phyloP scores from a whole-genome alignment of 1,140 invertebrate species.

The Bombus fervidus region DNA sequence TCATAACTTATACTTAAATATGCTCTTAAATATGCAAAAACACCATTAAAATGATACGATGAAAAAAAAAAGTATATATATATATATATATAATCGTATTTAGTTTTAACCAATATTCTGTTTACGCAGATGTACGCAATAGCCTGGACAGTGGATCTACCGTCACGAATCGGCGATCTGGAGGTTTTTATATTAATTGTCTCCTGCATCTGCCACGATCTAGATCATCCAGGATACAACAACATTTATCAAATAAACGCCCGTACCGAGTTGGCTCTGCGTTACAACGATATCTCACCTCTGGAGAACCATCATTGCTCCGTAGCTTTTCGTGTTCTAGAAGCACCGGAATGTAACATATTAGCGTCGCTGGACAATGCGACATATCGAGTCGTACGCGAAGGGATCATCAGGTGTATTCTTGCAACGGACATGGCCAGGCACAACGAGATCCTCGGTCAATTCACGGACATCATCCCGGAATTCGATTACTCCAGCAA shows the following conservation, averaged over 20 bases:
- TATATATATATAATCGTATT: too few species aligned
- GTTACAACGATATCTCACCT: slow-evolving; percentile 95
- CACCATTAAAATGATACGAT: not conserved
- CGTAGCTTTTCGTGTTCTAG: slow-evolving; percentile 91
- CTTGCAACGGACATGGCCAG: slow-evolving; percentile 94
- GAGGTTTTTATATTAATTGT: slow-evolving; percentile 91
- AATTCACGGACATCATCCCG: slow-evolving; percentile 88
- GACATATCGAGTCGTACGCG: slow-evolving; percentile 86
- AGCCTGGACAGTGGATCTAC: slow-evolving; percentile 88
- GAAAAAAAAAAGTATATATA: too few species aligned
- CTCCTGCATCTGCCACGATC: slow-evolving; percentile 94
- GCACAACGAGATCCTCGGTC: slow-evolving; percentile 92
- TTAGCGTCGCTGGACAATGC: slow-evolving; percentile 87
- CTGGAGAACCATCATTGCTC: slow-evolving; percentile 95
- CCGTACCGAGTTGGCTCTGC: slow-evolving; percentile 91
- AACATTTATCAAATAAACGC: slow-evolving; percentile 96
- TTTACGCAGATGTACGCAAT: slow-evolving; percentile 92
- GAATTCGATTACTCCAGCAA: slow-evolving; percentile 90
- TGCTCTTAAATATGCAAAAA: not conserved
- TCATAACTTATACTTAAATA: not conserved
- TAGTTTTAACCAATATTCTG: slow-evolving; percentile 51
- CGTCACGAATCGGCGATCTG: slow-evolving; percentile 87
- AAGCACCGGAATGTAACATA: slow-evolving; percentile 90
- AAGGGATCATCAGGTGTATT: slow-evolving; percentile 93
- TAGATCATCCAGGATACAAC: slow-evolving; percentile 96